Conservation (phyloP, 1,140 invertebrate genomes). For the Drosophila willistoni region DNA sequence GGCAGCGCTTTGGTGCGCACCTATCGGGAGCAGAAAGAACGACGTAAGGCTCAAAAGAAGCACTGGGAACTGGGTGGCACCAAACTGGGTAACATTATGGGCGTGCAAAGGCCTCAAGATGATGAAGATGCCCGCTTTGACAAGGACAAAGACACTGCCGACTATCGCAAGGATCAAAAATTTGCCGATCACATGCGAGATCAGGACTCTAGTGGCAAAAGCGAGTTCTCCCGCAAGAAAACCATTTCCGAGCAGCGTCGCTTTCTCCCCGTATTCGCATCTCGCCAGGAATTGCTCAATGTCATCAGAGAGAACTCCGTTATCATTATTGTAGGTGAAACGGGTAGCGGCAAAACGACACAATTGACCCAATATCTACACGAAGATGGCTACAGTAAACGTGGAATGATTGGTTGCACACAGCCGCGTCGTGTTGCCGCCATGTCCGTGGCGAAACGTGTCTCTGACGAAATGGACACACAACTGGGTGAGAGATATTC, state of each 20-base stretch:
- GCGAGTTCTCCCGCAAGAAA: conserved; percentile 95
- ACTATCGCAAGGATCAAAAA: conserved; percentile 95
- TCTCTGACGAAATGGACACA: conserved; percentile 98
- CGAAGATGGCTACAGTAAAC: conserved; percentile 97
- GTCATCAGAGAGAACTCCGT: conserved; percentile 98
- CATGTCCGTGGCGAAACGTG: conserved; percentile 99
- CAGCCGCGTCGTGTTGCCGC: conserved; percentile 97
- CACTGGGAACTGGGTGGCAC: conserved; percentile 99
- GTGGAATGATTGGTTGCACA: conserved; percentile 98
- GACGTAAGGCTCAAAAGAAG: conserved; percentile 98
- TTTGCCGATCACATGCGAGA: conserved; percentile 97
- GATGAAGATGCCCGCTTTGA: conserved; percentile 87
- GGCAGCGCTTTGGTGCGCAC: conserved; percentile 95
- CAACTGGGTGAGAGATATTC: conserved; percentile 86
- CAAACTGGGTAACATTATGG: conserved; percentile 98
- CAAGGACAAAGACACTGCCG: conserved; percentile 86
- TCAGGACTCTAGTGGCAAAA: conserved; percentile 87
- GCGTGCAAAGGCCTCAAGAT: conserved; percentile 93
- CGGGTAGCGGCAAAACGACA: conserved; percentile 98
- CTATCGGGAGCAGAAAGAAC: conserved; percentile 97
- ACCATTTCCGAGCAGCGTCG: conserved; percentile 94
- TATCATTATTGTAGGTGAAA: conserved; percentile 98
- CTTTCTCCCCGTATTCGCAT: conserved; percentile 98
- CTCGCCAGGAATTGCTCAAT: conserved; percentile 95
- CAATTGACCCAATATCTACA: conserved; percentile 99